Base-by-base conservation (phyloP, 2,113 vertebrate genomes). In the Salvator merianae region DNA sequence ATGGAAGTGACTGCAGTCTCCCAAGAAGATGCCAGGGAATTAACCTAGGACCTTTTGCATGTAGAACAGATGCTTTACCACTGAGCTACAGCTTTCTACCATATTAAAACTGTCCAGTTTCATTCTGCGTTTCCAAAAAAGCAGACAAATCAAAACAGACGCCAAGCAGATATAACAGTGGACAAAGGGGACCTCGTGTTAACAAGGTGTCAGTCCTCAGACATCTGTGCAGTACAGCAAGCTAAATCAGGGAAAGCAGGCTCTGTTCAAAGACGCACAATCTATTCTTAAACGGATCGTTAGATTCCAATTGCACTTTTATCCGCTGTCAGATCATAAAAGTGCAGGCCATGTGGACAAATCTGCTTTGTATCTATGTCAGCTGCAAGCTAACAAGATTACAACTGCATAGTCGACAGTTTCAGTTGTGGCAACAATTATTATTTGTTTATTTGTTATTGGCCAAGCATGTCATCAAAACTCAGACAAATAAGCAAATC, bases 391-490 rank as follows among this genome's bases (percentile, higher is more conserved):
- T 10, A 59, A 55, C 4, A 77, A 26, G 16, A 34, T 77, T n/a
- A 70, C 50, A 71, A 71, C 22, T 50, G 24, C 22, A 26, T 68
- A 66, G 50, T 10, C 53, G 26, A 62, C 70, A 28, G 28, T 7
- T 20, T 66, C 20, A 34, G 34, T 83, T 34, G 26, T 66, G 32
- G n/a, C 14, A 66, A 55, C 0, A 24, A 7, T 22, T 7, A 68
- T 77, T 47, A 47, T 59, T 59, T 59, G n/a, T n/a, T 59, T 55
- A n/a, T 40, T 32, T 28, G 55, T 40, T 16, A 55, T 43, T 62
- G 22, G 66, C 47, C 36, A 77, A 84, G 30, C 22, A 65, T 70
- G 50, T 62, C 65, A 84, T n/a, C 34, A 70, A 66, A 84, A 70
- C 34, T 84, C 74, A 78, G 65, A 77, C 82, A 77, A 77, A 18